Percentiles rank a stretch among this genome's conserved stretches.
Conservation (phyloP, 2,113 vertebrate species). For the Pitta sordida region DNA sequence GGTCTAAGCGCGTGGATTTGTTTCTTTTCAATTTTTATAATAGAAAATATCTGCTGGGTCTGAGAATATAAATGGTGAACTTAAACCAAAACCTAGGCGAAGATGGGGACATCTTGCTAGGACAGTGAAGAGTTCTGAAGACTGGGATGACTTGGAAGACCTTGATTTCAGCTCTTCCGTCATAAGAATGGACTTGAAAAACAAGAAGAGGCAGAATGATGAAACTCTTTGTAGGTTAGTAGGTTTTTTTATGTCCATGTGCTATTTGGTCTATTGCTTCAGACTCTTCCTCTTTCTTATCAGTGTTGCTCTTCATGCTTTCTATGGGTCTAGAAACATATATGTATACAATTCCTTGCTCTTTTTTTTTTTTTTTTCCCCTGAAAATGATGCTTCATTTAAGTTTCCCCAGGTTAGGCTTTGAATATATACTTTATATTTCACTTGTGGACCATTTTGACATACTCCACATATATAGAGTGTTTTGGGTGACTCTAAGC, state of each 20-base stretch:
- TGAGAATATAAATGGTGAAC: conserved; percentile 76
- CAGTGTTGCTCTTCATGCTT: neutral
- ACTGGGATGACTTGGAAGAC: conserved; percentile 88
- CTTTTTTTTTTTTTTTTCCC: neutral
- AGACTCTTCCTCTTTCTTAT: neutral
- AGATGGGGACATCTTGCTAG: conserved; percentile 84
- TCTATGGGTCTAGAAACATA: neutral
- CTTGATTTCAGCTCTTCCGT: conserved; percentile 69
- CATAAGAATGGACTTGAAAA: conserved; percentile 72
- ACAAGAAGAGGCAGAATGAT: conserved; percentile 76
- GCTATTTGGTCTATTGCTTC: neutral
- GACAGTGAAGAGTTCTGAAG: conserved; percentile 78
- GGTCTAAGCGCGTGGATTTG: neutral
- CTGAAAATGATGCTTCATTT: neutral
- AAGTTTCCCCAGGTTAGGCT: neutral
- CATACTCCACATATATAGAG: fast-evolving
- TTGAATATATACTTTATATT: neutral
- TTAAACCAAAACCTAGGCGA: conserved; percentile 80
- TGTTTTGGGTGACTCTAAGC: neutral
- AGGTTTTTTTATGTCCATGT: neutral
- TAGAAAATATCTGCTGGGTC: conserved; percentile 73
- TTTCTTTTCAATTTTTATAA: neutral
- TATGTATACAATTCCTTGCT: neutral
- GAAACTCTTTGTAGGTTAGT: conserved; percentile 79
- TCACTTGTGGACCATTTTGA: neutral